Percentiles rank a stretch among this genome's conserved stretches.
These are phyloP conservation scores for Chaitophorus viminalis DNA, from an alignment of 2,888 invertebrate species.

Conservation along the genomic window DNA sequence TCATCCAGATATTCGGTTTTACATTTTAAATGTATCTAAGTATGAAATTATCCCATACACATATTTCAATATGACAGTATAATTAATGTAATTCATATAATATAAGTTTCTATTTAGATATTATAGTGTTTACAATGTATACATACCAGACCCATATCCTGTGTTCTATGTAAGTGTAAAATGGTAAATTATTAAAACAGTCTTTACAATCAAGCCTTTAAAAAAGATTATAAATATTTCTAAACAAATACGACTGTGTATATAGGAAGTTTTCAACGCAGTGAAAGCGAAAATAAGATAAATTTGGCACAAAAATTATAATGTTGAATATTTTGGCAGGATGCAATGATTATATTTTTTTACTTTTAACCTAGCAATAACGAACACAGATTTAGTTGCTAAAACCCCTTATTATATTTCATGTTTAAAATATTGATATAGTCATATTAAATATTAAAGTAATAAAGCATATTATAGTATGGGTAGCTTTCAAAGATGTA, in stretches of 20 bases:
- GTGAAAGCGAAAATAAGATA: slow-evolving; percentile 32
- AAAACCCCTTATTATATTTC: not conserved
- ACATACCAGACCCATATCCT: too few relatives aligned
- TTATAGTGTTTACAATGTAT: too few relatives aligned
- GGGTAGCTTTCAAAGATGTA: too few relatives aligned
- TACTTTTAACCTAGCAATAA: slow-evolving; percentile 19
- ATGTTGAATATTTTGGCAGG: slow-evolving; percentile 38
- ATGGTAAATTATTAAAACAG: too few relatives aligned
- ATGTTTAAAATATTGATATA: not conserved
- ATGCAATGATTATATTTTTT: slow-evolving; percentile 18
- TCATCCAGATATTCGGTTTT: too few relatives aligned
- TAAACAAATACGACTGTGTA: not conserved
- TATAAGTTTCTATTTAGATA: too few relatives aligned
- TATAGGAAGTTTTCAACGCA: not conserved
- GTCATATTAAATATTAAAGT: not conserved
- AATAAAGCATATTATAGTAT: too few relatives aligned
- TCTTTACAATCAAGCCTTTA: not conserved
- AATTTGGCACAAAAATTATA: slow-evolving; percentile 43
- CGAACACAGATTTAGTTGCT: slow-evolving; percentile 4
- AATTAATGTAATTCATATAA: too few relatives aligned
- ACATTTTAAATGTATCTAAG: too few relatives aligned
- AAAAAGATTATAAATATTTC: slow-evolving; percentile 2
- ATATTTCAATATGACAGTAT: too few relatives aligned
- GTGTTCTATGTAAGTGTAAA: too few relatives aligned
- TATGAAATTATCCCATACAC: too few relatives aligned